phyloP scores from a whole-genome alignment of 2,113 vertebrate genomes.

The Neodontobutis hainanensis region DNA sequence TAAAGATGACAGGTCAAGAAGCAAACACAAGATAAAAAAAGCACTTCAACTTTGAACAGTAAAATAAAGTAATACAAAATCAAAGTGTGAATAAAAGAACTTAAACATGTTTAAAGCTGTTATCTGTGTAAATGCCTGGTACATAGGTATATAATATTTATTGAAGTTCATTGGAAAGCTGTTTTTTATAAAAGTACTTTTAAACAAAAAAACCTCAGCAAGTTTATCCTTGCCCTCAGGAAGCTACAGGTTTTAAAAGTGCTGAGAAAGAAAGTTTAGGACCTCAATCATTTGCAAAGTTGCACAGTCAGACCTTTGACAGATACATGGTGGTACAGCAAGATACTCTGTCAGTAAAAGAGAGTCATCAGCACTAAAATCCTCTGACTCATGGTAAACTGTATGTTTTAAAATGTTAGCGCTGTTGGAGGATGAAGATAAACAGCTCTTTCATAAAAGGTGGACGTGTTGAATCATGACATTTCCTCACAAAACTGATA shows the following conservation, averaged over 20 bases:
- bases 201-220: conserved; percentile 6
- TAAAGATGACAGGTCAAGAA: conserved; percentile 1
- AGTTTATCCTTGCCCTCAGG: conserved; percentile 39
- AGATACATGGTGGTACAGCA: conserved; percentile 32
- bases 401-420: conserved; percentile 44
- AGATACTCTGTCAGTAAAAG: conserved; percentile 16
- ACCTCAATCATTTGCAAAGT: conserved; percentile 39
- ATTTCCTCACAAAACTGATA: conserved; percentile 30
- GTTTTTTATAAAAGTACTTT: not conserved
- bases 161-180: not conserved
- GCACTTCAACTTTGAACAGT: not conserved
- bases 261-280: conserved; percentile 39
- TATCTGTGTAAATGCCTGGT: too few species aligned
- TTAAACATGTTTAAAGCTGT: too few species aligned
- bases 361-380: conserved; percentile 44
- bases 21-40: conserved; percentile 16
- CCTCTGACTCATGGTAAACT: conserved; percentile 42
- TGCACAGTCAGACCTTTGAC: conserved; percentile 56
- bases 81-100: too few species aligned
- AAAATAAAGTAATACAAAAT: too few species aligned
- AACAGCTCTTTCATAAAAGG: conserved; percentile 29
- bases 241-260: conserved; percentile 20
- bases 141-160: too few species aligned
- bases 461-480: conserved; percentile 53
- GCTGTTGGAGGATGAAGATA: conserved; percentile 30